Conservation (phyloP, 2,113 vertebrate genomes). For the Ranitomeya variabilis region DNA sequence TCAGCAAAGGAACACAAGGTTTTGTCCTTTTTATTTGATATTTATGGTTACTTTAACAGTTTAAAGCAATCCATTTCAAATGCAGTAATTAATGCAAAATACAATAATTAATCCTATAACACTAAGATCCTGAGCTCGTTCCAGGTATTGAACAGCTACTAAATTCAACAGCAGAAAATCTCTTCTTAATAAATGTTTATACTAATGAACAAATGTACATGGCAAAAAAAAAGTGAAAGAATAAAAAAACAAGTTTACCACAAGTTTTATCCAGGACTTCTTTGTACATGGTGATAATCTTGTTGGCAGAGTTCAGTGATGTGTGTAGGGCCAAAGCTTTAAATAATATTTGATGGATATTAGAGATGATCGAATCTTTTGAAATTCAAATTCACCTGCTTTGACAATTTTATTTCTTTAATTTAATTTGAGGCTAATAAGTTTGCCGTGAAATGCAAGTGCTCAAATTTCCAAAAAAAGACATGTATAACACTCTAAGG, state of each 20-base stretch:
- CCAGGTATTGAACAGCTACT: slow-evolving; percentile 21
- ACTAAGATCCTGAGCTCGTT: slow-evolving; percentile 11
- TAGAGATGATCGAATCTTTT: too few relatives aligned
- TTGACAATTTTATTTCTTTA: too few relatives aligned
- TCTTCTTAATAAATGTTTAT: slow-evolving; percentile 22
- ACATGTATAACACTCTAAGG: too few relatives aligned
- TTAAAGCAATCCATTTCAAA: background rate
- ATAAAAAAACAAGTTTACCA: background rate
- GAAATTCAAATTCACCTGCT: too few relatives aligned
- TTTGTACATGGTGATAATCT: too few relatives aligned
- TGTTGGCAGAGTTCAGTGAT: background rate
- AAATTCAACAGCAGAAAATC: slow-evolving; percentile 30
- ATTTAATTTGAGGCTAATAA: too few relatives aligned
- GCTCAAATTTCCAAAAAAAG: too few relatives aligned
- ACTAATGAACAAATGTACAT: background rate
- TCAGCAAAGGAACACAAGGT: too few relatives aligned
- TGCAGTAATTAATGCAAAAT: slow-evolving; percentile 15
- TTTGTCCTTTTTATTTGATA: background rate
- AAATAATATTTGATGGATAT: background rate
- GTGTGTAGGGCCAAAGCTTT: background rate
- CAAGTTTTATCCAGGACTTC: background rate
- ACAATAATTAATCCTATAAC: slow-evolving; percentile 36
- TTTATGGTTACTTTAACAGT: background rate
- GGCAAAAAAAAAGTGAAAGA: background rate
- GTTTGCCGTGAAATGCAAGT: too few relatives aligned